Base-by-base conservation (phyloP, 2,113 vertebrate genomes). In the Anoura caudifer region DNA sequence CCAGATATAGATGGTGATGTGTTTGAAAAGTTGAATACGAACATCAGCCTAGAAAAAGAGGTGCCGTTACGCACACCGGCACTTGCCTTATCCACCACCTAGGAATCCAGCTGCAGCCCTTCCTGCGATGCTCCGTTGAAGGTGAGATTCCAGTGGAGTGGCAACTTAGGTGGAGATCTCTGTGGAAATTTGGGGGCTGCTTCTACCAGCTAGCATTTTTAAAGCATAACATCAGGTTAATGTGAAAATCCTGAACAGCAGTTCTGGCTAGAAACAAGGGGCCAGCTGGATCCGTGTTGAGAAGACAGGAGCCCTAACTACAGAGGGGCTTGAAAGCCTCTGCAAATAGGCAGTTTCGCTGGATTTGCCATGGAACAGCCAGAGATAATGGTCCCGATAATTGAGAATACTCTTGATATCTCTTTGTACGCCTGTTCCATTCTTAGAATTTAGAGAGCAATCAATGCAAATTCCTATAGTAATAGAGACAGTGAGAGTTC, bases 11-110 rank as follows among this genome's bases (percentile, higher is more conserved):
- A 54, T 17, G 14, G 33, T 2, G 4, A 61, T 19, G 28, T 67
- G 13, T 89, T 36, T 76, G 52, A 87, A 84, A 79, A 73, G 22
- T 15, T 54, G 36, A 2, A 4, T 6, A 15, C 17, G 9, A 38
- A n/a, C 17, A 67, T 9, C 2, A 2, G 9, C 31, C 36, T 75
- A 41, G 59, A 38, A 59, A n/a, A 69, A 1, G 7, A 10, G 19
- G 1, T 31, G 3, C 4, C 12, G 2, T 5, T 24, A 33, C 2
- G 4, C 4, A 22, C 3, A 7, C 14, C 3, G 4, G 17, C 0
- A 3, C 6, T 24, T 36, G 43, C 10, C 28, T 8, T 15, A 8
- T 33, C 26, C 10, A 26, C 7, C 38, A 17, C 13, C 47, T 28
- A 0, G 19, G 52, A 59, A 43, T 12, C 2, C 1, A 54, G 31